Percentiles rank a stretch among this genome's conserved stretches.
Conservation (phyloP, 2,888 invertebrate species). For the Agrilus biguttatus region DNA sequence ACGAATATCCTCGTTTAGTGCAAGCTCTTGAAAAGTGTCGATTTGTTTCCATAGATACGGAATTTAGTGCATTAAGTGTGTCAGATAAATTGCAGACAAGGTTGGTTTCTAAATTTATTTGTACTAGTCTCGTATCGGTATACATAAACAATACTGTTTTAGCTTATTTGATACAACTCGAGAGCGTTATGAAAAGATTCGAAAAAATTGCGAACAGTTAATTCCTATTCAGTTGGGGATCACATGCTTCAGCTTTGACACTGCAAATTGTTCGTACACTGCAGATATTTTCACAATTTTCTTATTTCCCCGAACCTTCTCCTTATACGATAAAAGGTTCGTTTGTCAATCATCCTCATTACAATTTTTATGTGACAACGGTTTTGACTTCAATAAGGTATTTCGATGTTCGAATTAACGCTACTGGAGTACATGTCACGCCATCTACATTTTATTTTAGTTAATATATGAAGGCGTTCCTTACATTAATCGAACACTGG, state of each 20-base stretch:
- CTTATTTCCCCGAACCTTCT: conserved; percentile 48
- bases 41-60: conserved; percentile 56
- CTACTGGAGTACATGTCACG: not conserved
- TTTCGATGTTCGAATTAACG: not conserved
- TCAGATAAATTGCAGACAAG: conserved; percentile 22
- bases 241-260: conserved; percentile 45
- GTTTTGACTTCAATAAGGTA: conserved; percentile 64
- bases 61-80: conserved; percentile 47
- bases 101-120: conserved; percentile 9
- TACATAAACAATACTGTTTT: conserved; percentile 16
- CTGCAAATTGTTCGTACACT: conserved; percentile 41
- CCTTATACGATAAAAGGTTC: conserved; percentile 43
- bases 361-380: conserved; percentile 45
- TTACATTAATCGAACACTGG: conserved; percentile 45
- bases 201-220: conserved; percentile 33
- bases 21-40: conserved; percentile 39
- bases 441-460: conserved; percentile 31
- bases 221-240: conserved; percentile 56
- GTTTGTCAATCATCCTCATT: conserved; percentile 48
- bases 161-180: conserved; percentile 44
- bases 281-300: conserved; percentile 54
- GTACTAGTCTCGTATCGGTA: not conserved
- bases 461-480: conserved; percentile 52
- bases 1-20: conserved; percentile 40
- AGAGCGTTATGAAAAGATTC: conserved; percentile 40